Evolutionary conservation across 2,797 vertebrate species (phyloP), one percentile per base, ranked within the genome.

Genomic region (Rhynchotus rufescens): DNA sequence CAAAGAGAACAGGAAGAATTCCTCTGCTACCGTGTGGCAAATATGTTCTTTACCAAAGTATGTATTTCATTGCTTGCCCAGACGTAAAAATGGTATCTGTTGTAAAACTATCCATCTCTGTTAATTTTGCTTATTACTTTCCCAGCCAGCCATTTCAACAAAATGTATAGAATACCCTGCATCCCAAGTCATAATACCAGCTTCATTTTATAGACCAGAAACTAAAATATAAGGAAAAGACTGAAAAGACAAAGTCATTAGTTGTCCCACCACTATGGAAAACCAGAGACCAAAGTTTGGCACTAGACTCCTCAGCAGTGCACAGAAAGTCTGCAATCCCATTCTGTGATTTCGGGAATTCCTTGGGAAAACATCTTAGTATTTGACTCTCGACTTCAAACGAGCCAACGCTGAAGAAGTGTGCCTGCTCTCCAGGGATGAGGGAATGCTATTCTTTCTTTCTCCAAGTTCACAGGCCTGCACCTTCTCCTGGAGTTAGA

Each of bases 261-360:
- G 10, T 21, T 74, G 36, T 6, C 32, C 11, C 52, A 12, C 5
- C 3, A 36, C 8, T 15, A 6, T 3, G 40, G 51, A 52, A 90
- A 74, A 5, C 51, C 60, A 60, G 2, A 91, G 54, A 64, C 12
- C 30, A n/a, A 74, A 47, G 13, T 80, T 64, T 68, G 59, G 8
- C 30, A 57, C 34, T 85, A 78, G 49, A 20, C 2, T 73, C 8
- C 60, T 66, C 72, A 80, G 68, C 4, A 72, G 20, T 9, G 17
- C 38, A 25, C 30, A 17, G 59, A 72, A 91, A 42, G 15, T 11
- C 42, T 80, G 42, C 2, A 3, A 38, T 59, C 30, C 49, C 28
- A 25, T 0, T 0, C 0, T 64, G 26, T 6, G 11, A 68, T 78
- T 0, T 0, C 0, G 56, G 30, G 12, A 13, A 65, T 78, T 62